A percentile compares a stretch with the other conserved stretches of the same genome.
Conservation (phyloP, 2,113 vertebrate species). For the Oreochromis tanganicae region DNA sequence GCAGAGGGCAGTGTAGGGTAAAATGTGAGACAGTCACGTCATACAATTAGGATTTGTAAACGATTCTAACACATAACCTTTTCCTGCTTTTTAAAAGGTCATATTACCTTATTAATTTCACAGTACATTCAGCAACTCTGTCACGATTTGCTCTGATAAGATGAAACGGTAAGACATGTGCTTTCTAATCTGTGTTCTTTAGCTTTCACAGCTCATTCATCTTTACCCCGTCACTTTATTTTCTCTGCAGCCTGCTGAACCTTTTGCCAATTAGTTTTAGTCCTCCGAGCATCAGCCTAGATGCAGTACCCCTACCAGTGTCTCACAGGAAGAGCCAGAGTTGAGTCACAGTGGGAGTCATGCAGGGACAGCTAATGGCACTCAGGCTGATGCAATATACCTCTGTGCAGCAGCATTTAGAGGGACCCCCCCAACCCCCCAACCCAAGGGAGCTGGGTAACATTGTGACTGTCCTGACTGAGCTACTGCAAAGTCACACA, state of each 20-base stretch:
- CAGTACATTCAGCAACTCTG: background rate
- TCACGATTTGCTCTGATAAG: background rate
- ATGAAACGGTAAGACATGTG: background rate
- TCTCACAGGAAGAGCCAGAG: background rate
- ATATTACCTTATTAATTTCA: background rate
- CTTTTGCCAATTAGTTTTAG: slow-evolving; percentile 15
- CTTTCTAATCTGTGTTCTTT: background rate
- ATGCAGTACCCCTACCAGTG: background rate
- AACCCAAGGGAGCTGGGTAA: slow-evolving; percentile 37
- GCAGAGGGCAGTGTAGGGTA: slow-evolving; percentile 48
- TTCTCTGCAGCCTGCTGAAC: background rate
- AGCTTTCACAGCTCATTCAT: background rate
- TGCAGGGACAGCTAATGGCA: slow-evolving; percentile 17
- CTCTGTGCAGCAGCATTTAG: slow-evolving; percentile 29
- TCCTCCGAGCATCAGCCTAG: background rate
- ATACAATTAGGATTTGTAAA: background rate
- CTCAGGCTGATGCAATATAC: slow-evolving; percentile 26
- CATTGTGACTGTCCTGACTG: slow-evolving; percentile 28
- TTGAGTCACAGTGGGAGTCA: background rate
- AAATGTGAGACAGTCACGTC: background rate
- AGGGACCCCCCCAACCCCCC: background rate
- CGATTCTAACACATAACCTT: background rate
- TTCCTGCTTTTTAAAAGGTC: slow-evolving; percentile 10
- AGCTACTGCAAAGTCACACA: slow-evolving; percentile 57
- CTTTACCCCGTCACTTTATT: background rate